Conservation (phyloP, 2,797 vertebrate genomes). For the Hybognathus amarus region DNA sequence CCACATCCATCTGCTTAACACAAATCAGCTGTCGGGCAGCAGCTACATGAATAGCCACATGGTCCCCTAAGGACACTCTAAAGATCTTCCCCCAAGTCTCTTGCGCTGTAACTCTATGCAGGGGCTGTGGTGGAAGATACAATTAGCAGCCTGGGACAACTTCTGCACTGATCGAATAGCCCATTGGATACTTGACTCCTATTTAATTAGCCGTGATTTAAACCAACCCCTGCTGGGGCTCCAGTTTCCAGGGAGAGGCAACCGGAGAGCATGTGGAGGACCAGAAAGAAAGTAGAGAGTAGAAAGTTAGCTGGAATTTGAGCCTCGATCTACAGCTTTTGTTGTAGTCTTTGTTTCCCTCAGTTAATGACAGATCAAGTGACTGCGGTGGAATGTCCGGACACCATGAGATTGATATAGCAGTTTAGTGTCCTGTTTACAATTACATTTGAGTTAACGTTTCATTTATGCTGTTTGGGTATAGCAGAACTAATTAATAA, state of each 20-base stretch:
- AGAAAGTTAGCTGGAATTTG: constrained; percentile 33
- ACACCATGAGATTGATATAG: background rate
- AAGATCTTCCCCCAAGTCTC: constrained; percentile 44
- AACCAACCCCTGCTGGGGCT: constrained; percentile 61
- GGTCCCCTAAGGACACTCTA: constrained; percentile 53
- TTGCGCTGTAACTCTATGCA: constrained; percentile 53
- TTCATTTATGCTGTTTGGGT: background rate
- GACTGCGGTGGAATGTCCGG: constrained; percentile 13
- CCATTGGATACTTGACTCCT: constrained; percentile 59
- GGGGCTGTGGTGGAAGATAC: constrained; percentile 53
- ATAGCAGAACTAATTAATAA: background rate
- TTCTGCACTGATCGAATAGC: constrained; percentile 60
- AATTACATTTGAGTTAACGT: background rate
- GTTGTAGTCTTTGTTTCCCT: constrained; percentile 11
- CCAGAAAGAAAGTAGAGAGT: constrained; percentile 2
- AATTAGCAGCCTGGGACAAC: constrained; percentile 61
- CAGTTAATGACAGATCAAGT: constrained; percentile 35
- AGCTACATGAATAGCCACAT: constrained; percentile 62
- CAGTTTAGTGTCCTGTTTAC: constrained; percentile 24
- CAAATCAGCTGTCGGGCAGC: constrained; percentile 58
- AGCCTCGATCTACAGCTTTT: constrained; percentile 35
- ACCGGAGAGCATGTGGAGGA: background rate
- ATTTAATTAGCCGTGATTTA: constrained; percentile 64
- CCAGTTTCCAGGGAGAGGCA: constrained; percentile 15
- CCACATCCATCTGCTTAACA: constrained; percentile 54